A percentile compares a stretch with the other conserved stretches of the same genome.
phyloP scores from a whole-genome alignment of 2,113 vertebrate genomes.

The Sylvilagus bachmani region DNA sequence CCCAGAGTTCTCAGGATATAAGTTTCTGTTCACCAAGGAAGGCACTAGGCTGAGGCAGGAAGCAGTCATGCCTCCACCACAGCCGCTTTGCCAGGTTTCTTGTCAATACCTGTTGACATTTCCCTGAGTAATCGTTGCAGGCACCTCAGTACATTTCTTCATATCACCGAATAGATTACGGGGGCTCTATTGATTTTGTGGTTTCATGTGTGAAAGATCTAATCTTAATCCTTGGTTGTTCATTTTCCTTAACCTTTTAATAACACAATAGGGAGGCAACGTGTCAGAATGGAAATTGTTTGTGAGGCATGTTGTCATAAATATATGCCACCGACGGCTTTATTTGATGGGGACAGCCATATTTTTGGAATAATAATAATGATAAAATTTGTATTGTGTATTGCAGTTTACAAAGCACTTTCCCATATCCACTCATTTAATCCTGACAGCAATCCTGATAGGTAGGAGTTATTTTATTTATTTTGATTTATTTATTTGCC shows the following conservation, averaged over 20 bases:
- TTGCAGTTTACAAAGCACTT: conserved; percentile 71
- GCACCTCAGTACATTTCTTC: conserved; percentile 69
- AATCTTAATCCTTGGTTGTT: conserved; percentile 78
- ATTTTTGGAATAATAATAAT: conserved; percentile 73
- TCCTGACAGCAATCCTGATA: conserved; percentile 38
- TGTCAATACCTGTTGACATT: conserved; percentile 81
- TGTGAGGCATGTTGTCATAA: conserved; percentile 71
- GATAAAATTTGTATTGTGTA: conserved; percentile 55
- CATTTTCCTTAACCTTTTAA: conserved; percentile 85
- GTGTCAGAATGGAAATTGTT: conserved; percentile 77
- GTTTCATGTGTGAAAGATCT: conserved; percentile 84
- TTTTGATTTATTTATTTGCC: conserved; percentile 71
- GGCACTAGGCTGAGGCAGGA: not conserved
- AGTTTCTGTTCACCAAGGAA: not conserved
- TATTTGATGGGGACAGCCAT: conserved; percentile 58
- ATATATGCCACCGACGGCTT: conserved; percentile 57
- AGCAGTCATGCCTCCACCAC: fast-evolving
- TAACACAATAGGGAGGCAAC: conserved; percentile 70
- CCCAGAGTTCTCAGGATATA: not conserved
- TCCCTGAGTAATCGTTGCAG: conserved; percentile 73
- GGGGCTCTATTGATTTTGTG: conserved; percentile 81
- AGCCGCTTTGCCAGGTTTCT: conserved; percentile 33
- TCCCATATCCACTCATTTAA: conserved; percentile 55
- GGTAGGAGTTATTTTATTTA: conserved; percentile 65
- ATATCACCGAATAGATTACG: conserved; percentile 55